Evolutionary conservation across 2,797 vertebrate species (phyloP).

Genomic region (Amblyraja radiata): DNA sequence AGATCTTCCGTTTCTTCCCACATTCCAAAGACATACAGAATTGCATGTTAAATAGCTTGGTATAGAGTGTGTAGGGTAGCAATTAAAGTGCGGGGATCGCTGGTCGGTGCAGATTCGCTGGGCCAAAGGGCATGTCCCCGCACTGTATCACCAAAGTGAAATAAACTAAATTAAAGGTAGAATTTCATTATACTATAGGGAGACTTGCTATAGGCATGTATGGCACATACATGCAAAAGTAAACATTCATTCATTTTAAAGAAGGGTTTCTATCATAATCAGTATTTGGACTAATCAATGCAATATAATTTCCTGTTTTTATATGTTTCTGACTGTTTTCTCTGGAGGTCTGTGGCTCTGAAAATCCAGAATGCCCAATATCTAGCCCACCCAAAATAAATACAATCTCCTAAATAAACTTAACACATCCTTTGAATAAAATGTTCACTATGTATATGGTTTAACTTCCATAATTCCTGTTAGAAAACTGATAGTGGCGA

Average conservation of each 20-base stretch:
- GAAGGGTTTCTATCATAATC: background rate
- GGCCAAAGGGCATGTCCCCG: too few relatives aligned
- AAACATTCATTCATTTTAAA: background rate
- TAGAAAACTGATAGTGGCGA: background rate
- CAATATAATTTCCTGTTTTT: background rate
- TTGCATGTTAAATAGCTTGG: too few relatives aligned
- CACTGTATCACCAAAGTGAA: too few relatives aligned
- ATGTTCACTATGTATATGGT: too few relatives aligned
- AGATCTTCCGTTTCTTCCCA: too few relatives aligned
- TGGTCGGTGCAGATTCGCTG: too few relatives aligned
- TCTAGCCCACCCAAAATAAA: background rate
- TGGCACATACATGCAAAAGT: background rate
- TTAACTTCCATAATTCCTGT: background rate
- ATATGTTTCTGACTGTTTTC: background rate
- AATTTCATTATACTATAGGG: background rate
- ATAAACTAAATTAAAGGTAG: background rate
- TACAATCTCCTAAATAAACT: background rate
- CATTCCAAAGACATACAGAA: too few relatives aligned
- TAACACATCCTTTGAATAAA: background rate
- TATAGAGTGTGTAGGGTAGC: too few relatives aligned
- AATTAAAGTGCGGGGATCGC: too few relatives aligned
- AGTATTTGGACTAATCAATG: background rate
- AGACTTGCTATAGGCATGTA: background rate
- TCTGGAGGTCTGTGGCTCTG: background rate
- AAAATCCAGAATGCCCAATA: background rate